Percentiles rank a stretch among this genome's conserved stretches.
phyloP scores from a whole-genome alignment of 1,140 invertebrate genomes.

The Papilio xuthus region DNA sequence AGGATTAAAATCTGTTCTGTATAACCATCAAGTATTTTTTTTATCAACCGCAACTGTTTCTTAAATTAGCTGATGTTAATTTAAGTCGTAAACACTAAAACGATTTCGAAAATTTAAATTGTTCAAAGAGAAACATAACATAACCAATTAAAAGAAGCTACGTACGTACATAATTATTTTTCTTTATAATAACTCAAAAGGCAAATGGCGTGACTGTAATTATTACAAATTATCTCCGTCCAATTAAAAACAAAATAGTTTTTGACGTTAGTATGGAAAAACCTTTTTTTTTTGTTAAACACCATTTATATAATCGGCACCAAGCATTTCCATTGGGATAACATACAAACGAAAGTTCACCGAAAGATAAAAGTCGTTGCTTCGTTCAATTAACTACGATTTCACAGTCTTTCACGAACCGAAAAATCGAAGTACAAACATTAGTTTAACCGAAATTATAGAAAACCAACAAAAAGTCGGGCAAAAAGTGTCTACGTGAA shows the following conservation, averaged over 20 bases:
- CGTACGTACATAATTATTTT: slow-evolving; percentile 56
- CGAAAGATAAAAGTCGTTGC: slow-evolving; percentile 76
- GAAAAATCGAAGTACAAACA: slow-evolving; percentile 81
- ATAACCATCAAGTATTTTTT: not conserved
- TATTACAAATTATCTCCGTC: slow-evolving; percentile 57
- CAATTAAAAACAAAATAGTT: slow-evolving; percentile 49
- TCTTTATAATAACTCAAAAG: slow-evolving; percentile 52
- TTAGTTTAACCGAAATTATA: slow-evolving; percentile 80
- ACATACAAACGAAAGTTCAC: slow-evolving; percentile 65
- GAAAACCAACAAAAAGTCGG: slow-evolving; percentile 74
- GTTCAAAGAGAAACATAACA: slow-evolving; percentile 46
- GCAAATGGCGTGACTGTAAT: slow-evolving; percentile 55
- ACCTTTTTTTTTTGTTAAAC: not conserved
- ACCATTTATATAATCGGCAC: not conserved
- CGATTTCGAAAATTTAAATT: slow-evolving; percentile 41
- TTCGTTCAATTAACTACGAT: slow-evolving; percentile 78
- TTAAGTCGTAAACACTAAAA: slow-evolving; percentile 37
- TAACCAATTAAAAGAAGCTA: slow-evolving; percentile 45
- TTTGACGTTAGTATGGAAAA: slow-evolving; percentile 36
- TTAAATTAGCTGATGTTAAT: slow-evolving; percentile 12
- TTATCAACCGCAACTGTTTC: not conserved
- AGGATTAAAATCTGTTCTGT: not conserved
- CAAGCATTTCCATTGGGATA: slow-evolving; percentile 28
- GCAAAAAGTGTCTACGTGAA: slow-evolving; percentile 63
- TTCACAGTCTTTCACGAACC: slow-evolving; percentile 81